Evolutionary conservation across 2,113 vertebrate species (phyloP).

Genomic region (Serinus canaria): DNA sequence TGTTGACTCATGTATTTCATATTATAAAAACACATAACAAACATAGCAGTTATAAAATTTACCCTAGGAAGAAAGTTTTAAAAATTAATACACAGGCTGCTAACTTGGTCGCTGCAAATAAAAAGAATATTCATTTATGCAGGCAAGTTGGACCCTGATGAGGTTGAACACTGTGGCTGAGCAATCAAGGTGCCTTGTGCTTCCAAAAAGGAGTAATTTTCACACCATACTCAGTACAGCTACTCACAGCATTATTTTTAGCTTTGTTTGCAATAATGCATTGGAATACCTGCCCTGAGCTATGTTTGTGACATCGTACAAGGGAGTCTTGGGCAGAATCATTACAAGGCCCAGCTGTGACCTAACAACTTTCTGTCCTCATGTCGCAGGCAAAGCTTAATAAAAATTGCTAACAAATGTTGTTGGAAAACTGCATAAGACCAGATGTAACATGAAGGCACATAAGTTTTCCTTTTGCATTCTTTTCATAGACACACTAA

Average conservation of each 20-base stretch:
- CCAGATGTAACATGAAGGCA: neutral
- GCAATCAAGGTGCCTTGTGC: neutral
- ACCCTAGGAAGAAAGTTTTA: neutral
- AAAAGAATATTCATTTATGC: neutral
- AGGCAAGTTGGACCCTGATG: neutral
- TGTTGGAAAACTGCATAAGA: neutral
- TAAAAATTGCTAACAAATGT: neutral
- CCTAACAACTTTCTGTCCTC: neutral
- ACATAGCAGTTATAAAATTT: neutral
- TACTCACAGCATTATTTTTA: neutral
- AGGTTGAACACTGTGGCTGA: neutral
- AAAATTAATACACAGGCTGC: neutral
- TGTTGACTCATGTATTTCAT: neutral
- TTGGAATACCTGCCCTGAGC: neutral
- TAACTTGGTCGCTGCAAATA: neutral
- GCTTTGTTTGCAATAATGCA: neutral
- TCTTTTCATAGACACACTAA: neutral
- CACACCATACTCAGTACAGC: neutral
- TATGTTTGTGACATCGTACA: neutral
- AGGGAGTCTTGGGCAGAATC: neutral
- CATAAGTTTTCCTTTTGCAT: neutral
- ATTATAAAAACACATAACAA: neutral
- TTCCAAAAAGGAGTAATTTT: neutral
- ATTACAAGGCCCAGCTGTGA: neutral
- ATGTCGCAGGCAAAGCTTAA: neutral